These are phyloP conservation scores for rat (Rattus norvegicus) DNA, from an alignment of 2,113 vertebrate genomes.

Conservation along the genomic window DNA sequence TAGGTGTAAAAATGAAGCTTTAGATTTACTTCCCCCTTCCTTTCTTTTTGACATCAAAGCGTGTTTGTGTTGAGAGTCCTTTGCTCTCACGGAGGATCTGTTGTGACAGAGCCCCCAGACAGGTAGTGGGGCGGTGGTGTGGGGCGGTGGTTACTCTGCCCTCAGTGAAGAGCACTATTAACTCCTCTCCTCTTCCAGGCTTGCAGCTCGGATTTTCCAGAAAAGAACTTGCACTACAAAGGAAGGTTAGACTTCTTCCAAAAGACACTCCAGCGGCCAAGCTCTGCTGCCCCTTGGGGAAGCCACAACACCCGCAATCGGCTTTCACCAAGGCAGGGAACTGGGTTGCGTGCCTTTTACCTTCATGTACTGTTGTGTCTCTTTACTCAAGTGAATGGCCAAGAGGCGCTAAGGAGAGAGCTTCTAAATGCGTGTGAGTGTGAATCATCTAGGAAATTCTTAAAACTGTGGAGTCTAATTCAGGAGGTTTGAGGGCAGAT, in stretches of 20 bases:
- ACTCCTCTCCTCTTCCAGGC: background rate
- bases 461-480: background rate
- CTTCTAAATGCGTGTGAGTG: background rate
- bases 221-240: background rate
- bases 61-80: background rate
- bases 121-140: background rate
- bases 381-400: background rate
- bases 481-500: background rate
- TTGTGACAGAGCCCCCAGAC: background rate
- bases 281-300: background rate
- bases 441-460: background rate
- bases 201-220: background rate
- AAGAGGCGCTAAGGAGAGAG: background rate
- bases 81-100: background rate
- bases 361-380: background rate
- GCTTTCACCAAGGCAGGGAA: background rate
- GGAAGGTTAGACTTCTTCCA: background rate
- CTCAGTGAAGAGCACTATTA: background rate
- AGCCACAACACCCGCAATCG: background rate
- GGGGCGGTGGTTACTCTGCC: background rate
- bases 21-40: constrained; percentile 46
- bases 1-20: constrained; percentile 60
- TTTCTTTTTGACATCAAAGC: constrained; percentile 67
- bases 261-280: background rate
- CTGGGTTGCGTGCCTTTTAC: background rate